Evolutionary conservation across 37 sponge, comb jelly and placozoan species (phyloP).

Genomic region (Geodia barretti): DNA sequence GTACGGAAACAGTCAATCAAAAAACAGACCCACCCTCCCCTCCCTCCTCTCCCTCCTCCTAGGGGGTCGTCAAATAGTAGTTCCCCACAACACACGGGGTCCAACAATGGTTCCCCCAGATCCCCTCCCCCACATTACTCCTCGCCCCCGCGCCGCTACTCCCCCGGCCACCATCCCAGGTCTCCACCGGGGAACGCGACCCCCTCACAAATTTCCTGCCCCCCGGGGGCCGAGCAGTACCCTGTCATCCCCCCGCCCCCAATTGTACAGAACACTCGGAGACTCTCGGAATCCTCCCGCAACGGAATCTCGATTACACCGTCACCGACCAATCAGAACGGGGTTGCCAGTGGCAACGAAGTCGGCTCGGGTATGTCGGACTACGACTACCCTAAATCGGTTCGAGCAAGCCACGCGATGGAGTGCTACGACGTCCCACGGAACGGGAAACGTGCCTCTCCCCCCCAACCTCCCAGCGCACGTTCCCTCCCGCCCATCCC

Average conservation of each 20-base stretch:
- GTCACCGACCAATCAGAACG: background rate
- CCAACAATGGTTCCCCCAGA: background rate
- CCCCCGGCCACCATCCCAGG: background rate
- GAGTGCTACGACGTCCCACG: background rate
- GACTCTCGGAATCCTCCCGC: background rate
- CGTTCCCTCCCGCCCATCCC: background rate
- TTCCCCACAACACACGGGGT: constrained; percentile 23
- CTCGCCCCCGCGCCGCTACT: background rate
- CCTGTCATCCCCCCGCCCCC: constrained; percentile 2
- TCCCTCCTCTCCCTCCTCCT: background rate
- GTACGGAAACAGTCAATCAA: background rate
- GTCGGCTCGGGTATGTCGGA: constrained; percentile 1
- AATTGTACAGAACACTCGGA: background rate
- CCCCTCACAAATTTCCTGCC: background rate
- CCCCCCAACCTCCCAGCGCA: background rate
- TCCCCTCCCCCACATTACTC: background rate
- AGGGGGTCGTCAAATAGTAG: background rate
- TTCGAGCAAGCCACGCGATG: background rate
- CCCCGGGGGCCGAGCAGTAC: no score
- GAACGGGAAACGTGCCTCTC: background rate
- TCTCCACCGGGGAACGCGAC: background rate
- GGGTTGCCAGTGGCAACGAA: background rate
- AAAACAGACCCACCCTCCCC: background rate
- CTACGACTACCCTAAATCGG: constrained; percentile 18
- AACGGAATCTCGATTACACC: background rate